Conservation (phyloP, 23 tunicate species). For the Styela clava region DNA sequence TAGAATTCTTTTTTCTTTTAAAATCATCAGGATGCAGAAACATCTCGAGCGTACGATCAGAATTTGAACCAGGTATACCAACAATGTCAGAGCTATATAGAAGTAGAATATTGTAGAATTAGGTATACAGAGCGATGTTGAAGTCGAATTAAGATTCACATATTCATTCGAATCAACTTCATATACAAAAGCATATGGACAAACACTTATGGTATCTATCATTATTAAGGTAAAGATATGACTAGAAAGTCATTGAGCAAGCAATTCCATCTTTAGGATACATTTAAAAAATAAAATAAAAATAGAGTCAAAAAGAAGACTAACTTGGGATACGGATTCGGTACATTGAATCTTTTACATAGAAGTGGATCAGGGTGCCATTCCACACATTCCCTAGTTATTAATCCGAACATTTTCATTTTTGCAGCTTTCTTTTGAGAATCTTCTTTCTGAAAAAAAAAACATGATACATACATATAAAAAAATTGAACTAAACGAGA, state of each 20-base stretch:
- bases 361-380: conserved; percentile 95
- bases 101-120: too few species aligned
- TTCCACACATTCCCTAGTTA: conserved; percentile 61
- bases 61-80: conserved; percentile 26
- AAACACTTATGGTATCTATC: too few species aligned
- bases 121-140: too few species aligned
- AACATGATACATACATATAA: neutral
- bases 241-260: too few species aligned
- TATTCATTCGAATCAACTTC: too few species aligned
- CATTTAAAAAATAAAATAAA: too few species aligned
- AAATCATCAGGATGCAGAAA: conserved; percentile 33
- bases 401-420: conserved; percentile 64
- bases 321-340: conserved; percentile 89
- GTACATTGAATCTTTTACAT: conserved; percentile 94
- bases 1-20: neutral
- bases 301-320: too few species aligned
- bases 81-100: conserved; percentile 55
- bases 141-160: too few species aligned
- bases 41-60: conserved; percentile 10
- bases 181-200: too few species aligned
- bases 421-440: conserved; percentile 35
- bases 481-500: neutral
- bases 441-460: conserved; percentile 24
- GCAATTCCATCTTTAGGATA: too few species aligned
- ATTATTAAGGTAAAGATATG: too few species aligned